Evolutionary conservation across 2,113 vertebrate genomes (phyloP).

Genomic region (Rhombomys opimus): DNA sequence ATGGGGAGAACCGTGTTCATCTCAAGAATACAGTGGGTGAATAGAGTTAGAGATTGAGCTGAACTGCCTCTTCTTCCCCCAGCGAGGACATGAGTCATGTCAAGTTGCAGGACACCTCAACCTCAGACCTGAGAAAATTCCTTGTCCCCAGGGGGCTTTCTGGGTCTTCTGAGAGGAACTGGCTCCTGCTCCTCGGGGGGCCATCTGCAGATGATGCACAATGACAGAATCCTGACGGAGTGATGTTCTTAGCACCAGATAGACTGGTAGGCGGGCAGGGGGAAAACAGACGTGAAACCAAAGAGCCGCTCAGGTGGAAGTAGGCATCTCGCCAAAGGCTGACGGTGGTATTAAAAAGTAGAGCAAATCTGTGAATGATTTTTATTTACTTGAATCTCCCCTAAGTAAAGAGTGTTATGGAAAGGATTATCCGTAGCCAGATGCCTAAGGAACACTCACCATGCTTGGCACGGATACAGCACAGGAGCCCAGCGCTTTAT

Average conservation of each 20-base stretch:
- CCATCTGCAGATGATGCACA: not conserved
- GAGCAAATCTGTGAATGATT: conserved; percentile 3
- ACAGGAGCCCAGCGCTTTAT: not conserved
- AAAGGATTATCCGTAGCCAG: conserved; percentile 24
- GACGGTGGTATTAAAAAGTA: not conserved
- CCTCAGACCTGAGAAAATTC: conserved; percentile 3
- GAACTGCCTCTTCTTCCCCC: not conserved
- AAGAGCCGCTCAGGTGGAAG: conserved; percentile 1
- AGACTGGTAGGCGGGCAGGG: not conserved
- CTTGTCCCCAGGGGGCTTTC: not conserved
- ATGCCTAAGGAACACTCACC: not conserved
- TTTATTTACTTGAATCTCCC: conserved; percentile 29
- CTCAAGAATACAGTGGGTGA: not conserved
- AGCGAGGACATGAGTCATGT: not conserved
- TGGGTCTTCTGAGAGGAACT: not conserved
- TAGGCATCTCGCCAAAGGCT: not conserved
- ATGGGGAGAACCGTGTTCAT: not conserved
- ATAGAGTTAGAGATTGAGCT: conserved; percentile 17
- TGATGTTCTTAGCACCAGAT: not conserved
- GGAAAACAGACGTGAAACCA: not conserved
- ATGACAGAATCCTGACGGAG: not conserved
- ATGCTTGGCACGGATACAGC: not conserved
- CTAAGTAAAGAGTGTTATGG: conserved; percentile 31
- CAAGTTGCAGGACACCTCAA: not conserved
- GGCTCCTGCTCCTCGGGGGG: not conserved